Evolutionary conservation across 2,888 invertebrate species (phyloP), one percentile per base, ranked within the genome.

Genomic region (Odontocolon sp.): DNA sequence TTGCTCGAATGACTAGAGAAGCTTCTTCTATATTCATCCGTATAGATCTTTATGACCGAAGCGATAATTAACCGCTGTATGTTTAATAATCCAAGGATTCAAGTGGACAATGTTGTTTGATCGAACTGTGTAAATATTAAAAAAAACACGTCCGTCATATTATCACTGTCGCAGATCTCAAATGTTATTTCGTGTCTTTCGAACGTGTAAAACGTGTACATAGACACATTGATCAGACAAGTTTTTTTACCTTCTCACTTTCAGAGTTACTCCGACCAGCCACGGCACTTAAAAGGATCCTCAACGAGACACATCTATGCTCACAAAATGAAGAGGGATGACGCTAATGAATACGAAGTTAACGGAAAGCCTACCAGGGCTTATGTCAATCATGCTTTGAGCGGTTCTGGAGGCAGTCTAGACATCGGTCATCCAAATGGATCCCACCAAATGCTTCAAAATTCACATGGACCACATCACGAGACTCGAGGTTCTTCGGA

Each of bases 401-500:
- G 79, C 66, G 85, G 77, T 33, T 88, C 88, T 1, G 81, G 77
- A 16, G 83, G 77, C 45, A 87, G 82, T 38, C 71, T 89, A 63
- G 83, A 87, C 45, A 77, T 85, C 33, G 70, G 61, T 11, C 78
- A 84, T 42, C 57, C 84, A 8, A 86, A 85, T 59, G 82, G 80
- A 8, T 80, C 84, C 2, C 80, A 81, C 59, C 74, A 63, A n/a
- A 81, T 64, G 31, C 67, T 82, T 45, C 78, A 77, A 11, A 79
- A 63, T 52, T 83, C 85, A 0, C 82, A 83, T 56, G 91, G 89
- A 69, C 87, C 86, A 28, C 90, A 91, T 77, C 89, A 89, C 61
- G 92, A 91, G 68, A 89, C 91, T 59, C 91, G 91, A 85, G 94
- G 93, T 80, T 94, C 94, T 81, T 93, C 93, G 82, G 93, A 94